Evolutionary conservation across 2,888 invertebrate species (phyloP).

Genomic region (Rutpela maculata): DNA sequence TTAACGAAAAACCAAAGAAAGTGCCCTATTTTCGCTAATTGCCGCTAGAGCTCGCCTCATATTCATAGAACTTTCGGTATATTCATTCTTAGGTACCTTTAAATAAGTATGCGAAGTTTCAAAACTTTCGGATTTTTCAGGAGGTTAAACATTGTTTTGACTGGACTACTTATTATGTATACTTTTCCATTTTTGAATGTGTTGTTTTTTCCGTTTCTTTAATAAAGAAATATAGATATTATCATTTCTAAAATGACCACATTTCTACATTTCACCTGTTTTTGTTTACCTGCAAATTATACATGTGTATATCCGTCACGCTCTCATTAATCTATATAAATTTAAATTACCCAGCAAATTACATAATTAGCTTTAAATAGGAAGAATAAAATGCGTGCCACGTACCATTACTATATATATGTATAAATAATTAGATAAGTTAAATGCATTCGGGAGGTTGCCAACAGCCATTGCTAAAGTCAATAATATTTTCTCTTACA

Average conservation of each 20-base stretch:
- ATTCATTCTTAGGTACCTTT: too few species aligned
- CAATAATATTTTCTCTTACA: too few species aligned
- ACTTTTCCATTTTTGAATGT: not conserved
- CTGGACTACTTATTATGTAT: too few species aligned
- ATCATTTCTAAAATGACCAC: constrained; percentile 8
- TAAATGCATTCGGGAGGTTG: not conserved
- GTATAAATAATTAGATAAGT: not conserved
- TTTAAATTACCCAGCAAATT: constrained; percentile 16
- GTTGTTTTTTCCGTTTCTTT: not conserved
- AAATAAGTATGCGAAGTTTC: too few species aligned
- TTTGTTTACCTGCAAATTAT: constrained; percentile 32
- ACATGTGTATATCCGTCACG: constrained; percentile 17
- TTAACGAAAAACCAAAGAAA: too few species aligned
- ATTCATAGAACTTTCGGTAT: too few species aligned
- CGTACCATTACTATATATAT: not conserved
- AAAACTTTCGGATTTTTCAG: too few species aligned
- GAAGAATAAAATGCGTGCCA: constrained; percentile 7
- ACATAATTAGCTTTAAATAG: constrained; percentile 4
- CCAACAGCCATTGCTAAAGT: not conserved
- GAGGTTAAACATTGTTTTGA: too few species aligned
- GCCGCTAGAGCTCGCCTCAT: too few species aligned
- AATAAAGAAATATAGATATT: not conserved
- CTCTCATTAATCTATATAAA: constrained; percentile 29
- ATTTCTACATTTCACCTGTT: constrained; percentile 2
- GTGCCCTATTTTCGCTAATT: too few species aligned